Base-by-base conservation (phyloP, 2,113 vertebrate species). In the Acrocephalus kingi region DNA sequence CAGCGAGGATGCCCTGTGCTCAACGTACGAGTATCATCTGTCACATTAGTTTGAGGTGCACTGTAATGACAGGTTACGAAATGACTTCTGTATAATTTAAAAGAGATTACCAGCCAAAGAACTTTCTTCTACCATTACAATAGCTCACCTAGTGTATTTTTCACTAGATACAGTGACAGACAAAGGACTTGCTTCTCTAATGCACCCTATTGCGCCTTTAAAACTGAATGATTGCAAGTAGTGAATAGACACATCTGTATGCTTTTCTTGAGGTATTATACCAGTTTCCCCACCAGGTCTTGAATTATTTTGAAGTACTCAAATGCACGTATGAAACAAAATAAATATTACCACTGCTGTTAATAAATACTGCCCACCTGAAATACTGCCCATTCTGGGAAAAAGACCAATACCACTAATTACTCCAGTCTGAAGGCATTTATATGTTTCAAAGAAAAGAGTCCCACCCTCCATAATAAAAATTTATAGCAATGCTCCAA, bases 1-100 rank as follows among this genome's bases (percentile, higher is more conserved):
- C 99, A 99, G 96, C 88, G 87, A 78, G 99, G 99, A 31, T n/a
- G 96, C 43, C 46, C 73, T 48, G 43, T 9, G 73, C 90, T 84
- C 72, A 76, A 73, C 8, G 41, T 10, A 15, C 3, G 4, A 52
- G 45, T 33, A 23, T 41, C 81, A 68, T 80, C 95, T 46, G 96
- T 61, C 78, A 10, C 23, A 10, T 89, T 94, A 55, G 56, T 79
- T 89, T 71, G 96, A 95, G 67, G 54, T 66, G 73, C 24, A 6
- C 98, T 98, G 97, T 35, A 98, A 98, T 7, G 81, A 97, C 55
- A 97, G 43, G 89, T 96, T 75, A 96, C 69, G 96, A 90, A 94
- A 82, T 67, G 3, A 93, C 23, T 71, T 54, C 55, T 46, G 37
- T 0, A 2, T 61, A 56, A 93, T 10, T 33, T 74, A 37, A 54